A percentile compares a stretch with the other conserved stretches of the same genome.
Conservation (phyloP, 2,888 invertebrate species). For the Fragum fragum region DNA sequence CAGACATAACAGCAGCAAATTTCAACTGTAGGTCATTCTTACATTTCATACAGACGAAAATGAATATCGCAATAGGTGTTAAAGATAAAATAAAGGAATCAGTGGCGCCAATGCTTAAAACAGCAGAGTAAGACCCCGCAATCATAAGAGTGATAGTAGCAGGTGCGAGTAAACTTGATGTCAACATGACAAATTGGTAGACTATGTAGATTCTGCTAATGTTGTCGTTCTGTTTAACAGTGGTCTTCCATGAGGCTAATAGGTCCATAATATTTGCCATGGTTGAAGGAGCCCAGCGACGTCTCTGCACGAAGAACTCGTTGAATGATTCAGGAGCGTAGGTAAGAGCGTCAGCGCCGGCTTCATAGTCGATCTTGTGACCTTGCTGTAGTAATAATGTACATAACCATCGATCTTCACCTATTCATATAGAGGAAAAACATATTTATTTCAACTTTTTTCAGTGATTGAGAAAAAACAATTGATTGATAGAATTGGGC, state of each 20-base stretch:
- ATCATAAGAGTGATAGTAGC: slow-evolving; percentile 88
- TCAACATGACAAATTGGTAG: slow-evolving; percentile 77
- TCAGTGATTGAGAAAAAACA: too few species aligned
- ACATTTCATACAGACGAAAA: slow-evolving; percentile 96
- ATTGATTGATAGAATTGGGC: too few species aligned
- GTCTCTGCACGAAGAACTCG: slow-evolving; percentile 83
- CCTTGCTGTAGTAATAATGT: slow-evolving; percentile 83
- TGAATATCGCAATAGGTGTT: slow-evolving; percentile 95
- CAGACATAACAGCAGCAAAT: slow-evolving; percentile 88
- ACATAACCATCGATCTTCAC: slow-evolving; percentile 85
- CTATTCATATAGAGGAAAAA: too few species aligned
- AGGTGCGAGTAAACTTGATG: slow-evolving; percentile 74
- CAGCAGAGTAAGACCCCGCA: slow-evolving; percentile 99
- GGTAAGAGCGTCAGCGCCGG: slow-evolving; percentile 82
- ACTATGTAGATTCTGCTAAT: slow-evolving; percentile 78
- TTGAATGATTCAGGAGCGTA: slow-evolving; percentile 82
- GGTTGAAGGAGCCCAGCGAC: slow-evolving; percentile 84
- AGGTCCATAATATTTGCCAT: slow-evolving; percentile 84
- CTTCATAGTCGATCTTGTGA: slow-evolving; percentile 83
- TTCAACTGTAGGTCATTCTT: slow-evolving; percentile 95
- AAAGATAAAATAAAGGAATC: slow-evolving; percentile 97
- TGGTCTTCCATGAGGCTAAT: slow-evolving; percentile 72
- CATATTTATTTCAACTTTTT: too few species aligned
- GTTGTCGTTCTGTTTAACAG: slow-evolving; percentile 78
- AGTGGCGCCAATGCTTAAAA: slow-evolving; percentile 98